phyloP scores from a whole-genome alignment of 2,888 invertebrate genomes.

The Argynnis bischoffii region DNA sequence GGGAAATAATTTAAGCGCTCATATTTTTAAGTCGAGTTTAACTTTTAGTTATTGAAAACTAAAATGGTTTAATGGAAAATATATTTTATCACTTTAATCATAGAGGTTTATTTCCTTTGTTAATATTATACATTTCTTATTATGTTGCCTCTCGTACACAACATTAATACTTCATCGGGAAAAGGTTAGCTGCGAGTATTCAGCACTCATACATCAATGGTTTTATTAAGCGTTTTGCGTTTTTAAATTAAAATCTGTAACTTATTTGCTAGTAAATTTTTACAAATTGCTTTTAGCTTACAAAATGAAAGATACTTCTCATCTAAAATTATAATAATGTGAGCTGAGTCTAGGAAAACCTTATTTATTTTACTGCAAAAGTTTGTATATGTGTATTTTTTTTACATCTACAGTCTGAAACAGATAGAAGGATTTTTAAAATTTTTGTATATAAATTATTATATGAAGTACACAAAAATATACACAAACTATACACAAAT shows the following conservation, averaged over 20 bases:
- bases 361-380: too few relatives aligned
- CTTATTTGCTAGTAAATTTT: constrained; percentile 28
- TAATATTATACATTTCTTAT: background rate
- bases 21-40: constrained; percentile 32
- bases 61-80: background rate
- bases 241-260: constrained; percentile 31
- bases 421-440: too few relatives aligned
- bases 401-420: too few relatives aligned
- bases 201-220: constrained; percentile 29
- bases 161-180: constrained; percentile 35
- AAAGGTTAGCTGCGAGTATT: constrained; percentile 35
- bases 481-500: too few relatives aligned
- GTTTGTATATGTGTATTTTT: too few relatives aligned
- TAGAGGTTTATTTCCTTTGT: constrained; percentile 12
- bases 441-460: too few relatives aligned
- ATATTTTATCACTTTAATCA: background rate
- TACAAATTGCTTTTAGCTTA: constrained; percentile 2
- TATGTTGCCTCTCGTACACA: constrained; percentile 26
- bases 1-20: constrained; percentile 35
- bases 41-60: constrained; percentile 16
- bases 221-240: constrained; percentile 35
- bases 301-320: background rate
- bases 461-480: too few relatives aligned
- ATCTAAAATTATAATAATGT: background rate
- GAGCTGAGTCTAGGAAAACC: too few relatives aligned